Evolutionary conservation across 2,113 vertebrate genomes (phyloP).

Genomic region (Myotis brandtii): DNA sequence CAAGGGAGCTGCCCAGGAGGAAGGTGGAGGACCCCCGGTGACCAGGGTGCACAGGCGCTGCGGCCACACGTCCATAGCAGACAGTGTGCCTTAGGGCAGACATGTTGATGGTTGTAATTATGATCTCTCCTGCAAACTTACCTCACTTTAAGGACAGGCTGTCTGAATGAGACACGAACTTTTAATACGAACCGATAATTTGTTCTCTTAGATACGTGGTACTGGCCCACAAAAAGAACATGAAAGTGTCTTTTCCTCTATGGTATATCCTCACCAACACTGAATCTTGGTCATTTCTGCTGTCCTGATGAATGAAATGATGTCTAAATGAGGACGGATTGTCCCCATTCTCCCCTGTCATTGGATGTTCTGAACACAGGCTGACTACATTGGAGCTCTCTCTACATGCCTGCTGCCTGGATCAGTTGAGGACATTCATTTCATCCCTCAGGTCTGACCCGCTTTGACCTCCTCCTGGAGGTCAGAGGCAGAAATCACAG

Average conservation of each 20-base stretch:
- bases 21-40: neutral
- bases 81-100: neutral
- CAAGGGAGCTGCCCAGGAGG: neutral
- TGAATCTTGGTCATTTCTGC: neutral
- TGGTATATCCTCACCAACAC: neutral
- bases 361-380: neutral
- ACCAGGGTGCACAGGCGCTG: neutral
- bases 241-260: neutral
- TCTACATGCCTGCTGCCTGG: neutral
- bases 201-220: neutral
- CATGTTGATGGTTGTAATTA: accelerated
- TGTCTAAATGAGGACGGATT: neutral
- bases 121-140: neutral
- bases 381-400: neutral
- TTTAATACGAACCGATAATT: neutral
- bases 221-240: neutral
- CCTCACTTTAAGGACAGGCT: neutral
- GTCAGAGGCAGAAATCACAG: neutral
- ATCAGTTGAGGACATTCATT: neutral
- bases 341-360: neutral
- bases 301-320: neutral
- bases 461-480: neutral
- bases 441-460: neutral
- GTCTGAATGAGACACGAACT: neutral
- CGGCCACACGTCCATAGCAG: accelerated